Evolutionary conservation across 2,797 vertebrate species (phyloP).

Genomic region (Poecilia velifera): DNA sequence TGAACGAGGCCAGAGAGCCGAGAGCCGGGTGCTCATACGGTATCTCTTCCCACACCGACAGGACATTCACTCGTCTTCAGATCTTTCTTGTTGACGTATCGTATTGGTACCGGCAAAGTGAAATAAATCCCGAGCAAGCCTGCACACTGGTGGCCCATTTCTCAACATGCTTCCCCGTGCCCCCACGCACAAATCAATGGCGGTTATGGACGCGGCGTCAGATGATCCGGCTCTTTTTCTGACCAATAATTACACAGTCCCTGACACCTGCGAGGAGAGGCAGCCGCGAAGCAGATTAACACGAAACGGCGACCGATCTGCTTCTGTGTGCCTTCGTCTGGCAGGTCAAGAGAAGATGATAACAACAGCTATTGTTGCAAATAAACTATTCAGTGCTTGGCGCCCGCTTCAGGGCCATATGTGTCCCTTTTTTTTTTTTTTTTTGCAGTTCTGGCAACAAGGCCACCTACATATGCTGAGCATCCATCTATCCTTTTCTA

Average conservation of each 20-base stretch:
- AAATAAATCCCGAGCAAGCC: slow-evolving; percentile 33
- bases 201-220: slow-evolving; percentile 23
- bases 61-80: slow-evolving; percentile 25
- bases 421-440: not conserved
- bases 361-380: not conserved
- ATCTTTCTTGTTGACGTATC: slow-evolving; percentile 33
- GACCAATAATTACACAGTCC: slow-evolving; percentile 5
- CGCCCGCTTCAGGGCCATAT: slow-evolving; percentile 9
- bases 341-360: not conserved
- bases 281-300: not conserved
- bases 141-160: slow-evolving; percentile 33
- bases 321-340: not conserved
- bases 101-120: slow-evolving; percentile 36
- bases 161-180: slow-evolving; percentile 33
- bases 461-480: not conserved
- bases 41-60: slow-evolving; percentile 31
- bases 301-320: not conserved
- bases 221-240: slow-evolving; percentile 22
- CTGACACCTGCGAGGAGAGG: slow-evolving; percentile 1
- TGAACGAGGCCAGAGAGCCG: slow-evolving; percentile 40
- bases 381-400: slow-evolving; percentile 6
- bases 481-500: slow-evolving; percentile 17
- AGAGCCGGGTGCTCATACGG: slow-evolving; percentile 32
- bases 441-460: slow-evolving; percentile 12
- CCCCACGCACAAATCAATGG: slow-evolving; percentile 49